Percentiles rank a stretch among this genome's conserved stretches.
phyloP scores from a whole-genome alignment of 92 coral and sea anemone species.

The Scolanthus callimorphus region DNA sequence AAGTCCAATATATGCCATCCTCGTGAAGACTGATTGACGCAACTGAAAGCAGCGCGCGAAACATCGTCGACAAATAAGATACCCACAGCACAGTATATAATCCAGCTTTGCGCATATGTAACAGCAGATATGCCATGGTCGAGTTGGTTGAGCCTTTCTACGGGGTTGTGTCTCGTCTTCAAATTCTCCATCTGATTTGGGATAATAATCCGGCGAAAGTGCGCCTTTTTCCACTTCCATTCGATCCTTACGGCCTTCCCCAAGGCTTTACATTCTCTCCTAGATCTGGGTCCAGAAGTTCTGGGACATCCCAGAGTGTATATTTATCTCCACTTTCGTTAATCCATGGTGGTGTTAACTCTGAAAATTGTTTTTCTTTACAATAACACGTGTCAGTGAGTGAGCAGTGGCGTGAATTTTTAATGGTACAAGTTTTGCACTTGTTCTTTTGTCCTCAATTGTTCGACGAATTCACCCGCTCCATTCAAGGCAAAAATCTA shows the following conservation, averaged over 20 bases:
- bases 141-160: slow-evolving; percentile 3
- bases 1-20: slow-evolving; percentile 72
- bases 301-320: neutral
- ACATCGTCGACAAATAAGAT: slow-evolving; percentile 51
- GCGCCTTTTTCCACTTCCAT: slow-evolving; percentile 25
- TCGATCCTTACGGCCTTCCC: neutral
- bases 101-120: slow-evolving; percentile 56
- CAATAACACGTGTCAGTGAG: slow-evolving; percentile 67
- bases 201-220: slow-evolving; percentile 31
- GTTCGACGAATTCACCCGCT: no score
- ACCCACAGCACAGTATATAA: slow-evolving; percentile 63
- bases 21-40: slow-evolving; percentile 73
- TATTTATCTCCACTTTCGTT: neutral
- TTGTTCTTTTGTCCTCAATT: neutral
- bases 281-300: no score
- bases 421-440: slow-evolving; percentile 29
- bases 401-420: slow-evolving; percentile 40
- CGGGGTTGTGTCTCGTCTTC: neutral
- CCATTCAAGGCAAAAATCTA: no score
- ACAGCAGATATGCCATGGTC: slow-evolving; percentile 28
- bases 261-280: neutral
- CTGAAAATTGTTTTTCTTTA: neutral
- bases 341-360: neutral
- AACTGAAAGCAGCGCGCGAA: slow-evolving; percentile 48
- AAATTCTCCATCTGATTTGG: slow-evolving; percentile 11